Percentiles rank a stretch among this genome's conserved stretches.
phyloP scores from a whole-genome alignment of 1,140 invertebrate species.

The Chlorops oryzae region DNA sequence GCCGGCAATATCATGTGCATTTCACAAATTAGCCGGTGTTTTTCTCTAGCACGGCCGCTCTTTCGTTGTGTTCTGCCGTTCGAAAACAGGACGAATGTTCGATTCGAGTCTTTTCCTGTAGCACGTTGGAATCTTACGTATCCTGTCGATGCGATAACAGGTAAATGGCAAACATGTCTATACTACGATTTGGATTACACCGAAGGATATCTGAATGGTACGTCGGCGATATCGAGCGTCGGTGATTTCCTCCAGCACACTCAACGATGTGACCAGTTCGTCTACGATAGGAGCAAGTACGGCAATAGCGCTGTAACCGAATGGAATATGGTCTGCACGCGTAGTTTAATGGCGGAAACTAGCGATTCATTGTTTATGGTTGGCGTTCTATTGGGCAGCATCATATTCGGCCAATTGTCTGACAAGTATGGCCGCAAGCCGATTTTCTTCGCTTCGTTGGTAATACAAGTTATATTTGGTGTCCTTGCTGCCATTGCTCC shows the following conservation, averaged over 20 bases:
- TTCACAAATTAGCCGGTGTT: conserved; percentile 70
- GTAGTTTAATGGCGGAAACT: conserved; percentile 61
- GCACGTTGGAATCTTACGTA: conserved; percentile 52
- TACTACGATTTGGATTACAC: conserved; percentile 47
- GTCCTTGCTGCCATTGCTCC: conserved; percentile 60
- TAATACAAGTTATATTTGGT: conserved; percentile 64
- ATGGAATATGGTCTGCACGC: conserved; percentile 71
- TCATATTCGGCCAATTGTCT: conserved; percentile 71
- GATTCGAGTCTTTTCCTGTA: conserved; percentile 47
- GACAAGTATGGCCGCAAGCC: conserved; percentile 71
- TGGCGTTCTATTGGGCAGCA: conserved; percentile 72
- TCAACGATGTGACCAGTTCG: conserved; percentile 51
- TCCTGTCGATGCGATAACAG: conserved; percentile 51
- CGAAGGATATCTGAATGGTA: conserved; percentile 33
- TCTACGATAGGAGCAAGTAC: conserved; percentile 58
- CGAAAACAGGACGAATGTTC: conserved; percentile 51
- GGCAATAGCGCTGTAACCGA: conserved; percentile 60
- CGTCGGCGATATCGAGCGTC: conserved; percentile 18
- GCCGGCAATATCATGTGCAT: conserved; percentile 65
- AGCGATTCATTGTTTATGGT: conserved; percentile 77
- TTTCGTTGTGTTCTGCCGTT: conserved; percentile 58
- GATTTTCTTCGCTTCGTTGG: conserved; percentile 65
- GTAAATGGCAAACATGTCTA: conserved; percentile 53
- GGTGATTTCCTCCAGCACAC: conserved; percentile 13
- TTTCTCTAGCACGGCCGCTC: conserved; percentile 62